Evolutionary conservation across 2,888 invertebrate species (phyloP), one percentile per base, ranked within the genome.

Genomic region (Lepidochrysops patricia): DNA sequence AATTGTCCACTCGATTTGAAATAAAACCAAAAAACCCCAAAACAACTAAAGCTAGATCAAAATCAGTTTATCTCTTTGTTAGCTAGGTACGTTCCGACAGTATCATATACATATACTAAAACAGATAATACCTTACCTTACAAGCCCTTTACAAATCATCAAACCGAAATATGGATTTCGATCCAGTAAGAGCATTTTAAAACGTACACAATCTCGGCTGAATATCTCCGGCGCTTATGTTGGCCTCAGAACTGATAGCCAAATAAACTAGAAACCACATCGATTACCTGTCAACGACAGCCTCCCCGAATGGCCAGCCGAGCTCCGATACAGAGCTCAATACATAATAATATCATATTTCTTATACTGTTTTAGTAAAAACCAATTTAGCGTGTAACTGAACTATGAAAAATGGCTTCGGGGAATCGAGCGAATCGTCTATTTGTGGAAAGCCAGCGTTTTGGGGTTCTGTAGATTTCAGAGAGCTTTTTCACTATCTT

Each of bases 281-380:
- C 87, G 88, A 88, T 88, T 88, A 86, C 81, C 87, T 88, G 88
- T 85, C 88, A 88, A 67, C 72, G 77, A 76, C 88, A 88, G 85
- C 72, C 79, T 69, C 66, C 74, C 73, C 76, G 75, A 77, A 74
- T 84, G 84, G 83, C 87, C 85, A 78, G 77, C 75, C 73, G 73
- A 73, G 52, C 26, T 58, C 52, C 59, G 52, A 59, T 59, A 59
- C 59, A 37, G 52, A 52, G 34, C 52, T 50, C 49, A 50, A 59
- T 59, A 59, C 59, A 59, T 59, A 59, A 59, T 59, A 59, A 59
- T 59, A 59, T 59, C 52, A 59, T 59, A 59, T 59, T 59, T 52
- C 59, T 59, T 50, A 19, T 58, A 49, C 58, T 48, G 29, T 59
- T 29, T 48, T 59, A 59, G 35, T 26, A 35, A 52, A 59, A 52